These are phyloP conservation scores for Echinometra lucunter DNA, from an alignment of 53 echinoderm and acorn worm species.

Conservation along the genomic window DNA sequence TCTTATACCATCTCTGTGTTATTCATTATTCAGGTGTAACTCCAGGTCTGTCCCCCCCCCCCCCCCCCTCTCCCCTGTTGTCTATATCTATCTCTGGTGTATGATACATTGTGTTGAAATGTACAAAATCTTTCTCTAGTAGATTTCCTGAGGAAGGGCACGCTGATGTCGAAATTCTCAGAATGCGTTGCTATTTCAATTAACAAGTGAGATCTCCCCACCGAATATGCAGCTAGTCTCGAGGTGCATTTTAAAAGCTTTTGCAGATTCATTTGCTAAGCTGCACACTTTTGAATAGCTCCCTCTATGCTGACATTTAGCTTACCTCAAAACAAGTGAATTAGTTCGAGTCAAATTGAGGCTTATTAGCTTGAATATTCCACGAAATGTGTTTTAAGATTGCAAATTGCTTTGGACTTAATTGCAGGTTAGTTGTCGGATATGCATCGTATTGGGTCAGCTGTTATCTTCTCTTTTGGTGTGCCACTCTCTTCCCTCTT, in stretches of 20 bases:
- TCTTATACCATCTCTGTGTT: background rate
- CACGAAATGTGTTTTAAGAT: background rate
- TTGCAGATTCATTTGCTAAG: constrained; percentile 16
- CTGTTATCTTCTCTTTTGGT: background rate
- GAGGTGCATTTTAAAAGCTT: background rate
- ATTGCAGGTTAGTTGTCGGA: background rate
- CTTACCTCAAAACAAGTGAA: background rate
- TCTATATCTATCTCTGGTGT: background rate
- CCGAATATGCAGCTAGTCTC: background rate
- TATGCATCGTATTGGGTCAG: background rate
- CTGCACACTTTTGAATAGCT: constrained; percentile 15
- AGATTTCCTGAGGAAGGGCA: background rate
- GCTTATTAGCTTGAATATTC: constrained; percentile 42
- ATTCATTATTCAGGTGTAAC: background rate
- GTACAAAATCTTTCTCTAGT: background rate
- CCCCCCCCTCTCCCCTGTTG: too few relatives aligned
- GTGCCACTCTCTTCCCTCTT: background rate
- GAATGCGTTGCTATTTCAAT: background rate
- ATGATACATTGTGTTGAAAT: background rate
- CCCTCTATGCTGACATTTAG: constrained; percentile 8
- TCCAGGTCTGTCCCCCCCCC: too few relatives aligned
- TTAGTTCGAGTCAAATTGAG: background rate
- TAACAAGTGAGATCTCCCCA: background rate
- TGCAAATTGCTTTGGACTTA: constrained; percentile 6
- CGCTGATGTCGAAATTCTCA: background rate